A percentile compares a stretch with the other conserved stretches of the same genome.
Conservation (phyloP, 2,888 invertebrate species). For the Philereme vetulata region DNA sequence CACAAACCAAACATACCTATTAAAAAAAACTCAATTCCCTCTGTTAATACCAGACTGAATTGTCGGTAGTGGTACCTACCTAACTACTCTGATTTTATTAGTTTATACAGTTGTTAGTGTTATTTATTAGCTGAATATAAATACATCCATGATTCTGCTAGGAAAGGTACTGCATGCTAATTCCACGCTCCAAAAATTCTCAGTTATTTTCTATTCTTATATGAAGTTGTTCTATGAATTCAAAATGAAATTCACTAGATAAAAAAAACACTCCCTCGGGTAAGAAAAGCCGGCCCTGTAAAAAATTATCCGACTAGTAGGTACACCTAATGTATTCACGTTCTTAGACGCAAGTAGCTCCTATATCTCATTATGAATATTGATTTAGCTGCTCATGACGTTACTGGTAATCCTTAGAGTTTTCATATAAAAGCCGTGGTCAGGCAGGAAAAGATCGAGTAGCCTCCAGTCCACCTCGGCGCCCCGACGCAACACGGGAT, state of each 20-base stretch:
- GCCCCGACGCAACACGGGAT: constrained; percentile 66
- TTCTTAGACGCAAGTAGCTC: constrained; percentile 59
- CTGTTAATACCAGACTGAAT: too few species aligned
- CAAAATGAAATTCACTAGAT: neutral
- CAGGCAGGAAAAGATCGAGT: constrained; percentile 56
- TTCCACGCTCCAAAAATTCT: too few species aligned
- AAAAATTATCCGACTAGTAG: constrained; percentile 44
- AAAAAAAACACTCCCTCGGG: neutral
- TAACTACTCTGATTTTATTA: too few species aligned
- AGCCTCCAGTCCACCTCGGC: constrained; percentile 78
- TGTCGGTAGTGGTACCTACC: too few species aligned
- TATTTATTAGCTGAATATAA: too few species aligned
- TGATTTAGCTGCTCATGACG: constrained; percentile 67
- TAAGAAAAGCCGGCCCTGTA: constrained; percentile 48
- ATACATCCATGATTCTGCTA: too few species aligned
- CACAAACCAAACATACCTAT: too few species aligned
- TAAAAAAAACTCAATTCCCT: too few species aligned
- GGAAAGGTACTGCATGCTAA: too few species aligned
- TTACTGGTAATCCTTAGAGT: constrained; percentile 60
- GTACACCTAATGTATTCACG: constrained; percentile 60
- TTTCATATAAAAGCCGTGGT: constrained; percentile 68
- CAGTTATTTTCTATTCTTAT: too few species aligned
- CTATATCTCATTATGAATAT: constrained; percentile 81
- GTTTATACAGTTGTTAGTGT: too few species aligned
- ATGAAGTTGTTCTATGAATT: too few species aligned